These are phyloP conservation scores for Diadegma fenestrale DNA, from an alignment of 2,888 invertebrate species.

Conservation along the genomic window DNA sequence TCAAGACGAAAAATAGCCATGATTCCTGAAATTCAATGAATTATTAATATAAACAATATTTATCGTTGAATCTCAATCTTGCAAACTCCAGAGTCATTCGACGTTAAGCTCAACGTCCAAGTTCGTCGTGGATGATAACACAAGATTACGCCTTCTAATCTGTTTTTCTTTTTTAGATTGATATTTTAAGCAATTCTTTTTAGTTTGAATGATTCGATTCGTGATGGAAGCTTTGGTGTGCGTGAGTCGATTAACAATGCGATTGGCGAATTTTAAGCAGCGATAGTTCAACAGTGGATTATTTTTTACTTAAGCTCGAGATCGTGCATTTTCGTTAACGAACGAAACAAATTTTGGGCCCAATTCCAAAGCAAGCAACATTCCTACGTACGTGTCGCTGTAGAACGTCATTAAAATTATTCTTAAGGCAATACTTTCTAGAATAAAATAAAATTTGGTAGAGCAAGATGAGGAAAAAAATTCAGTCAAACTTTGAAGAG, in stretches of 20 bases:
- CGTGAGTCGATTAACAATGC: conserved; percentile 42
- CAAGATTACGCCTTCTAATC: conserved; percentile 3
- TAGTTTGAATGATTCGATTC: conserved; percentile 71
- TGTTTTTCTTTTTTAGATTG: conserved; percentile 47
- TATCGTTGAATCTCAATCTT: too few species aligned
- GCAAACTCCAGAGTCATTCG: too few species aligned
- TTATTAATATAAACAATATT: too few species aligned
- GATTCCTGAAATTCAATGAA: too few species aligned
- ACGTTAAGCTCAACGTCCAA: conserved; percentile 18
- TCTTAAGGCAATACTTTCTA: too few species aligned
- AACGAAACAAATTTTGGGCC: neutral
- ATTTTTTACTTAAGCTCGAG: conserved; percentile 44
- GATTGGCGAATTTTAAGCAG: conserved; percentile 50
- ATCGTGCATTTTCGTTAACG: conserved; percentile 38
- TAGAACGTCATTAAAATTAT: neutral
- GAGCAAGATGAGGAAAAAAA: too few species aligned
- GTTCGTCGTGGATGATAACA: conserved; percentile 1
- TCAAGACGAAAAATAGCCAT: too few species aligned
- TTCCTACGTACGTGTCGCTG: conserved; percentile 5
- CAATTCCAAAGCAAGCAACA: neutral
- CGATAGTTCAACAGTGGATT: conserved; percentile 21
- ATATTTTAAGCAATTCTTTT: conserved; percentile 60
- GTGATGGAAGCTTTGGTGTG: conserved; percentile 70
- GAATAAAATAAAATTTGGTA: too few species aligned
- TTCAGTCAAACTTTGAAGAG: too few species aligned